Evolutionary conservation across 2,888 invertebrate genomes (phyloP).

Genomic region (Synergus japonicus): DNA sequence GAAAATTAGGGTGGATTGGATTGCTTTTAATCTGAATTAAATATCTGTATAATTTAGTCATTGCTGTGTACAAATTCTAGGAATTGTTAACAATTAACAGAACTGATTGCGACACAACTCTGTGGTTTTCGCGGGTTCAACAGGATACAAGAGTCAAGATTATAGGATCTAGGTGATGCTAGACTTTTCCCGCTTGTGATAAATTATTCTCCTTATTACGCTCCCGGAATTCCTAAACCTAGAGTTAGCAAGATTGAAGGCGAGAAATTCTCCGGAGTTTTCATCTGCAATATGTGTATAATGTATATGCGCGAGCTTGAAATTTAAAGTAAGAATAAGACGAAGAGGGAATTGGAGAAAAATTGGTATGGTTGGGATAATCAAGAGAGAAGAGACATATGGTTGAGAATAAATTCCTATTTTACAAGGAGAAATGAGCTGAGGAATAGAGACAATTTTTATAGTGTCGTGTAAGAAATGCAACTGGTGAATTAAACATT

Average conservation of each 20-base stretch:
- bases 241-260: slow-evolving; percentile 26
- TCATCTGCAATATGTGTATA: slow-evolving; percentile 38
- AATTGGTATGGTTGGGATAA: slow-evolving; percentile 31
- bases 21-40: too few relatives aligned
- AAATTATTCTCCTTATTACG: slow-evolving; percentile 37
- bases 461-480: background rate
- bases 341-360: slow-evolving; percentile 20
- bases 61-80: background rate
- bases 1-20: too few relatives aligned
- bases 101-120: background rate
- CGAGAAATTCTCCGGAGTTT: slow-evolving; percentile 40
- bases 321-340: slow-evolving; percentile 14
- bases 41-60: background rate
- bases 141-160: slow-evolving; percentile 15
- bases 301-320: slow-evolving; percentile 30
- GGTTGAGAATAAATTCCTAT: background rate
- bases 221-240: slow-evolving; percentile 21
- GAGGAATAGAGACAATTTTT: background rate
- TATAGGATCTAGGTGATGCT: background rate
- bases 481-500: background rate
- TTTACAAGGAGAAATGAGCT: background rate
- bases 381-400: slow-evolving; percentile 22
- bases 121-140: slow-evolving; percentile 11
- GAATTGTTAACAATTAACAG: background rate
- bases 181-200: slow-evolving; percentile 23